Evolutionary conservation across 2,888 invertebrate genomes (phyloP).

Genomic region (Heliconius ethilla): DNA sequence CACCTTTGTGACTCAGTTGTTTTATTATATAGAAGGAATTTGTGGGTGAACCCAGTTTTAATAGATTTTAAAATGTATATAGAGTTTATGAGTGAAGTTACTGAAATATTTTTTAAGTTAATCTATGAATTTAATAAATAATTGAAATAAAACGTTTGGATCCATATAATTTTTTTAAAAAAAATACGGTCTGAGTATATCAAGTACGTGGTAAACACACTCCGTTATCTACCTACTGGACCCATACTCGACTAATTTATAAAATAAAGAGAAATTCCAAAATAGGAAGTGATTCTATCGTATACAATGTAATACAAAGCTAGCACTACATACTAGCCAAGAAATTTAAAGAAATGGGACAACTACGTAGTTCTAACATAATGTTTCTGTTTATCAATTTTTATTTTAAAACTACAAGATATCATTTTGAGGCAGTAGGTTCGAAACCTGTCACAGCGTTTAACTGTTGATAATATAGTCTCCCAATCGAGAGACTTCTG

Average conservation of each 20-base stretch:
- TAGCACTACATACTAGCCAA: constrained; percentile 13
- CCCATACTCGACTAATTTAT: neutral
- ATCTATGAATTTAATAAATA: no score
- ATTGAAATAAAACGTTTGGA: no score
- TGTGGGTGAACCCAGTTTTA: no score
- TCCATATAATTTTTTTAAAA: no score
- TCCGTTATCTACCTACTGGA: neutral
- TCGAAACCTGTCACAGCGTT: neutral
- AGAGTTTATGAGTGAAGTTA: no score
- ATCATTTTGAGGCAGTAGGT: neutral
- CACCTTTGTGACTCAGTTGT: neutral
- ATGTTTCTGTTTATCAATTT: neutral
- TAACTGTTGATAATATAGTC: no score
- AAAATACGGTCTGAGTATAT: no score
- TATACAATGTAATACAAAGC: constrained; percentile 6
- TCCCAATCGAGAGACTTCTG: no score
- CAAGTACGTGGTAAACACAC: no score
- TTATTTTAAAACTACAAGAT: neutral
- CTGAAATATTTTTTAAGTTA: no score
- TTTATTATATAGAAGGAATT: neutral
- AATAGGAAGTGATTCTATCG: neutral
- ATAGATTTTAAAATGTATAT: no score
- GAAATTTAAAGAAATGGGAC: constrained; percentile 18
- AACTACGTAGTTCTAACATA: neutral
- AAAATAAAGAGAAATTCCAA: neutral